Conservation (phyloP, 2,113 vertebrate genomes). For the Gnathonemus echidnorhynchus region DNA sequence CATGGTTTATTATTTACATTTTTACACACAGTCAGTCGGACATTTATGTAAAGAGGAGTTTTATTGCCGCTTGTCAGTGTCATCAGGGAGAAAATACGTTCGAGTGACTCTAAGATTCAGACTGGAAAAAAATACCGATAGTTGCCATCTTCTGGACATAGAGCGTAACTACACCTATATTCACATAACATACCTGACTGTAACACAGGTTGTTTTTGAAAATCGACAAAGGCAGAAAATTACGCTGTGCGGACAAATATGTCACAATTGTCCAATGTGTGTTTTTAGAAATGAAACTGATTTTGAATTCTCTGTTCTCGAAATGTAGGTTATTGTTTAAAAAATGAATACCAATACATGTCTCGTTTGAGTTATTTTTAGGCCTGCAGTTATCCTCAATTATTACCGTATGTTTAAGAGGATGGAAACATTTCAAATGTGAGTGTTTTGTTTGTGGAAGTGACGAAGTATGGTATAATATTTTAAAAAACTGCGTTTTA, state of each 20-base stretch:
- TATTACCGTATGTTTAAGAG: neutral
- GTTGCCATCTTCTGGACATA: slow-evolving; percentile 8
- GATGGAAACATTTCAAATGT: neutral
- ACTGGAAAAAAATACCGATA: neutral
- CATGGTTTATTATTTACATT: neutral
- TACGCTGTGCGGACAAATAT: neutral
- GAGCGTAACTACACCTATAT: neutral
- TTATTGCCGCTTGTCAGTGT: neutral
- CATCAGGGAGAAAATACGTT: neutral
- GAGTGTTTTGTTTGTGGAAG: neutral
- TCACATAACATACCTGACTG: neutral
- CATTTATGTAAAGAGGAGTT: neutral
- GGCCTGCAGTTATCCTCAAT: neutral
- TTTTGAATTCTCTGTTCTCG: neutral
- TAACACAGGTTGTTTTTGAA: neutral
- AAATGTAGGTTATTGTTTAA: neutral
- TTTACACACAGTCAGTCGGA: neutral
- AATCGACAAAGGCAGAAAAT: neutral
- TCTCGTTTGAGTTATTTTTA: neutral
- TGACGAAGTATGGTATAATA: neutral
- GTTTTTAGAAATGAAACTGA: neutral
- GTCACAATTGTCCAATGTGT: neutral
- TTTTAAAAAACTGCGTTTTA: neutral
- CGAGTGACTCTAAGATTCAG: neutral
- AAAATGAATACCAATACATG: neutral